Conservation (phyloP, 2,888 invertebrate species). For the Latheticus oryzae region DNA sequence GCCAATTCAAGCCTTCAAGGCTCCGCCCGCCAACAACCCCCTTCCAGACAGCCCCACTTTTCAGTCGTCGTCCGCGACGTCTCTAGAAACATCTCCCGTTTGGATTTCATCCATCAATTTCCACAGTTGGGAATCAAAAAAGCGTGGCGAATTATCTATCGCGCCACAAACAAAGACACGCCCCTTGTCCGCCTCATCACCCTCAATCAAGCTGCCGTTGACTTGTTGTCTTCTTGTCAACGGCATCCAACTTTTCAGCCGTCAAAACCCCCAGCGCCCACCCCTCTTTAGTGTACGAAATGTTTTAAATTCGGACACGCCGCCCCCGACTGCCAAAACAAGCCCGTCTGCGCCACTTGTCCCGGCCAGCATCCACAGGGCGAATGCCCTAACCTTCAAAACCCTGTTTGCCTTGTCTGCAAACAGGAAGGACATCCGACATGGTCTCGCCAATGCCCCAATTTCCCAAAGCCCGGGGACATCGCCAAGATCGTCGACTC, state of each 20-base stretch:
- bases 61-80: too few relatives aligned
- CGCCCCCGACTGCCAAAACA: conserved; percentile 3
- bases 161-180: not conserved
- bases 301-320: conserved; percentile 4
- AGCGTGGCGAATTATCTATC: not conserved
- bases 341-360: conserved; percentile 6
- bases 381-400: not conserved
- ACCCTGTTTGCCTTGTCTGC: conserved; percentile 5
- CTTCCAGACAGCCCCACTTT: too few relatives aligned
- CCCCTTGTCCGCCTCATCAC: conserved; percentile 5
- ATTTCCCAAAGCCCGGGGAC: not conserved
- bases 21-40: too few relatives aligned
- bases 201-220: conserved; percentile 2
- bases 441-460: conserved; percentile 3
- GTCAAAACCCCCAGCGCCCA: conserved; percentile 7
- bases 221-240: not conserved
- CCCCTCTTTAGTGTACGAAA: conserved; percentile 4
- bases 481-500: too few relatives aligned
- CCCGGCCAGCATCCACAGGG: not conserved
- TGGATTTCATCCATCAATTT: too few relatives aligned
- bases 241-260: not conserved
- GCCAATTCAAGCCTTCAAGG: too few relatives aligned
- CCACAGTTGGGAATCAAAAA: not conserved
- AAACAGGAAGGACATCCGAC: conserved; percentile 4
- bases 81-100: too few relatives aligned